These are phyloP conservation scores for Charanyca ferruginea DNA, from an alignment of 2,888 invertebrate genomes.

Conservation along the genomic window DNA sequence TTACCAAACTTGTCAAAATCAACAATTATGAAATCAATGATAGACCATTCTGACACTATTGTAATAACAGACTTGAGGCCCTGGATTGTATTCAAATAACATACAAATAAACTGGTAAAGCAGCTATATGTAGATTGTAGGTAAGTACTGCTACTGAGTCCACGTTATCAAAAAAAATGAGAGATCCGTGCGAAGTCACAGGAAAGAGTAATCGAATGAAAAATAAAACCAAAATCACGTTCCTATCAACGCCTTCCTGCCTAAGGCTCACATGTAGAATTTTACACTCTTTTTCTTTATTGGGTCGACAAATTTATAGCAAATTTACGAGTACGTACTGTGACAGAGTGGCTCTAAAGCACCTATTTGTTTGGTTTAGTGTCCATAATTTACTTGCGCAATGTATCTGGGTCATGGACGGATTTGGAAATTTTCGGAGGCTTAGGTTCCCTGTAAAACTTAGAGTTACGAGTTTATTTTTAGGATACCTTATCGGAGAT, in stretches of 20 bases:
- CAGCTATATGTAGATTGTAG: no score
- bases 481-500: no score
- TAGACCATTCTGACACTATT: no score
- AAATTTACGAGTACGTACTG: conserved; percentile 75
- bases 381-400: conserved; percentile 78
- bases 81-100: no score
- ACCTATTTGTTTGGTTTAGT: conserved; percentile 81
- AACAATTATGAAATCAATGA: no score
- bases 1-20: no score
- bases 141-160: no score
- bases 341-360: conserved; percentile 78
- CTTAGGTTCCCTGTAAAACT: conserved; percentile 50
- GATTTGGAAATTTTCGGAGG: conserved; percentile 46
- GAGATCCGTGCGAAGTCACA: no score
- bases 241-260: conserved; percentile 16
- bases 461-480: conserved; percentile 18
- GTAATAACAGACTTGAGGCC: no score
- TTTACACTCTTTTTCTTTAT: conserved; percentile 72
- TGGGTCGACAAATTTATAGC: conserved; percentile 65
- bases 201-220: not conserved
- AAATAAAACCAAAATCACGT: conserved; percentile 37
- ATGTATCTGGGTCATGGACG: conserved; percentile 72
- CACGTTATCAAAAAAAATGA: no score
- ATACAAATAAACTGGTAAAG: no score
- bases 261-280: conserved; percentile 52